Conservation (phyloP, 2,797 vertebrate genomes). For the Loriculus beryllinus region DNA sequence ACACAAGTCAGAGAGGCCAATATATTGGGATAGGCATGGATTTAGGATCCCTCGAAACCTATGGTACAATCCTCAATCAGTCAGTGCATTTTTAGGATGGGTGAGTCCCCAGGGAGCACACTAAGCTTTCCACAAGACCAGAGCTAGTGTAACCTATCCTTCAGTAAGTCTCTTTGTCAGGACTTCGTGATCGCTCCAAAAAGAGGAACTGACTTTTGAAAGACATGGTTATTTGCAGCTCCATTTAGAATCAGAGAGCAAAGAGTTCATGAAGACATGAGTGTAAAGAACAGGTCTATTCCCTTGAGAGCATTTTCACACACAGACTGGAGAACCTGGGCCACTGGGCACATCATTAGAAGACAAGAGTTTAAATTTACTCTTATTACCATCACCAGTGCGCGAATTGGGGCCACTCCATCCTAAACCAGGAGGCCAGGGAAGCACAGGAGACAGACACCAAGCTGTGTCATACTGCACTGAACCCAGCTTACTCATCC, state of each 20-base stretch:
- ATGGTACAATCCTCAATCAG: neutral
- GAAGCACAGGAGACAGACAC: neutral
- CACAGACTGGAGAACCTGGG: neutral
- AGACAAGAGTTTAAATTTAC: neutral
- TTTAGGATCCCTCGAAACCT: neutral
- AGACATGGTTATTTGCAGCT: neutral
- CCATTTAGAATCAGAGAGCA: neutral
- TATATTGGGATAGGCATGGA: neutral
- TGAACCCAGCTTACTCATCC: constrained; percentile 5
- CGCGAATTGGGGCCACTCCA: neutral
- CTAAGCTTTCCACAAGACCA: neutral
- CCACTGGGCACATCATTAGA: neutral
- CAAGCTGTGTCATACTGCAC: neutral
- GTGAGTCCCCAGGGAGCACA: neutral
- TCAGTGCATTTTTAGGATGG: neutral
- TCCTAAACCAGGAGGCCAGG: neutral
- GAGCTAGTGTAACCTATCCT: neutral
- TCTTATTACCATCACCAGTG: neutral
- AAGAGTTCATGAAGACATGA: neutral
- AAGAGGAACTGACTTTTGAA: neutral
- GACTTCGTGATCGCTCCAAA: neutral
- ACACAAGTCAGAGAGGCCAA: neutral
- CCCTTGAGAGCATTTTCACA: neutral
- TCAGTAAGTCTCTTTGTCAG: neutral
- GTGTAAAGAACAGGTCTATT: neutral